Percentiles rank a stretch among this genome's conserved stretches.
Conservation (phyloP, 2,113 vertebrate genomes). For the Elephantulus edwardii region DNA sequence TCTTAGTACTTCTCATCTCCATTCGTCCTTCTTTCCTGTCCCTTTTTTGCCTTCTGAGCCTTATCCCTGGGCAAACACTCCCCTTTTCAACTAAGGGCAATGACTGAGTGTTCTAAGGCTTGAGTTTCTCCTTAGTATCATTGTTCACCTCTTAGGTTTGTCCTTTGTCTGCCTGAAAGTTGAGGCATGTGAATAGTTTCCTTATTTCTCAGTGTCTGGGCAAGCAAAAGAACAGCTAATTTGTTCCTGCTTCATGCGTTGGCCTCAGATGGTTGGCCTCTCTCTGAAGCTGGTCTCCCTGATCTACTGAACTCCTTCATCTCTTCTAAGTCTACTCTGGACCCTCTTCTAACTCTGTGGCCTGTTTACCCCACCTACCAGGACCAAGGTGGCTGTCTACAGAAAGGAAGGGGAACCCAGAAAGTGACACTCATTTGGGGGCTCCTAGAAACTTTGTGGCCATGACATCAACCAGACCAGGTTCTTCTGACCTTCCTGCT, state of each 20-base stretch:
- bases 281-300: too few relatives aligned
- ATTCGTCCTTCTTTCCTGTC: too few relatives aligned
- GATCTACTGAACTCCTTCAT: neutral
- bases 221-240: neutral
- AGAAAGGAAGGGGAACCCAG: neutral
- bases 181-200: neutral
- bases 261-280: neutral
- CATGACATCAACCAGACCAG: fast-evolving
- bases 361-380: neutral
- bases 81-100: too few relatives aligned
- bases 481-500: neutral
- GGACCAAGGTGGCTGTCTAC: neutral
- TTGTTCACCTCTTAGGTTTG: too few relatives aligned
- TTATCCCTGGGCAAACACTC: too few relatives aligned
- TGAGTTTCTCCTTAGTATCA: too few relatives aligned
- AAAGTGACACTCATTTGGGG: neutral
- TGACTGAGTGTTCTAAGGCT: too few relatives aligned
- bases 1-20: too few relatives aligned
- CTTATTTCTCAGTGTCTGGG: neutral
- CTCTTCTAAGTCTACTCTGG: neutral
- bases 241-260: neutral
- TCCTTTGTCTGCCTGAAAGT: too few relatives aligned
- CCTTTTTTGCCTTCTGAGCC: too few relatives aligned
- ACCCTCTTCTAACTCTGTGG: neutral
- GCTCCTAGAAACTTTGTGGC: neutral